Conservation (phyloP, 2,797 vertebrate genomes). For the Triplophysa yarkandensis region DNA sequence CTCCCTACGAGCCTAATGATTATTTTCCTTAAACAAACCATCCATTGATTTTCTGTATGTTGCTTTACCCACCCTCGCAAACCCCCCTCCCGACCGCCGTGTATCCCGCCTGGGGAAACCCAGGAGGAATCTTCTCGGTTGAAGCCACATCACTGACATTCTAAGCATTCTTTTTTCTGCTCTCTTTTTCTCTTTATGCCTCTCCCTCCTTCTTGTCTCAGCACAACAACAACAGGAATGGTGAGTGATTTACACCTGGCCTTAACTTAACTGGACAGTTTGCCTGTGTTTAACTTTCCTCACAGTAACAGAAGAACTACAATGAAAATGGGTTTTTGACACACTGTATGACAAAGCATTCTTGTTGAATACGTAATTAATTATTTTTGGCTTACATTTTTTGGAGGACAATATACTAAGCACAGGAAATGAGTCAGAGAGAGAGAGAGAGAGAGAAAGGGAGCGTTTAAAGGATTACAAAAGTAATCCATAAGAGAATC, state of each 20-base stretch:
- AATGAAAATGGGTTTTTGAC: background rate
- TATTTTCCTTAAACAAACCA: constrained; percentile 16
- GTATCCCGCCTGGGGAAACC: constrained; percentile 57
- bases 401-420: background rate
- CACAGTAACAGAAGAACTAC: background rate
- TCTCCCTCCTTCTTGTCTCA: constrained; percentile 59
- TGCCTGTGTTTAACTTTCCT: background rate
- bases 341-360: background rate
- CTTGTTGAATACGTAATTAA: background rate
- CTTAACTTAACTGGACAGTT: constrained; percentile 22
- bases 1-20: constrained; percentile 28
- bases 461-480: background rate
- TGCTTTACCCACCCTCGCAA: constrained; percentile 31
- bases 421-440: background rate
- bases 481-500: no score
- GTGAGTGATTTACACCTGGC: constrained; percentile 43
- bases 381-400: background rate
- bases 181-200: constrained; percentile 52
- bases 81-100: constrained; percentile 7
- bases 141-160: constrained; percentile 70
- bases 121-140: constrained; percentile 43
- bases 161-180: constrained; percentile 72
- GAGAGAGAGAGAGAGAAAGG: background rate
- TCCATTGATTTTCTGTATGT: constrained; percentile 6
- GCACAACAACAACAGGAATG: constrained; percentile 53